Percentiles rank a stretch among this genome's conserved stretches.
phyloP scores from a whole-genome alignment of 1,140 invertebrate species.

The Antheraea pernyi region DNA sequence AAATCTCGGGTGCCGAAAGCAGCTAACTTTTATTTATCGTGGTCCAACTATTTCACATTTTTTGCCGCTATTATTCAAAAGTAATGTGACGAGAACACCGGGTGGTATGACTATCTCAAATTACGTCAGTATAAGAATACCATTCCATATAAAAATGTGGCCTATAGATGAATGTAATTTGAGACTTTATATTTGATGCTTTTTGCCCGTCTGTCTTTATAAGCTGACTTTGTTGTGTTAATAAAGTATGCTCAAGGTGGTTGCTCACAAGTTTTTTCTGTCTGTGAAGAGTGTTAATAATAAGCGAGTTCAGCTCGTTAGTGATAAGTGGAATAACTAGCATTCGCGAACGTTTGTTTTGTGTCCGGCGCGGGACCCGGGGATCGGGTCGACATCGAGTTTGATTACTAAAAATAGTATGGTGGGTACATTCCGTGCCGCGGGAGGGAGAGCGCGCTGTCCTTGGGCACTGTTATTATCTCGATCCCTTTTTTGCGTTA shows the following conservation, averaged over 20 bases:
- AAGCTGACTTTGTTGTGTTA: constrained; percentile 3
- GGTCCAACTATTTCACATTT: constrained; percentile 36
- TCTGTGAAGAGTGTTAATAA: constrained; percentile 10
- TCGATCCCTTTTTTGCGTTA: constrained; percentile 72
- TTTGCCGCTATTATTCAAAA: constrained; percentile 49
- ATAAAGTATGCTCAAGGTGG: constrained; percentile 1
- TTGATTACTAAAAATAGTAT: constrained; percentile 74
- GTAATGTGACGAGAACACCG: constrained; percentile 40
- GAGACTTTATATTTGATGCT: constrained; percentile 10
- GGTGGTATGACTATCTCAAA: constrained; percentile 57
- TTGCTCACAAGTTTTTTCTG: background rate
- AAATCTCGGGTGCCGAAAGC: constrained; percentile 39
- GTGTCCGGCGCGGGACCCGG: constrained; percentile 30
- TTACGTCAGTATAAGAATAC: constrained; percentile 31
- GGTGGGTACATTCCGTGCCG: constrained; percentile 55
- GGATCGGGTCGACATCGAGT: constrained; percentile 50
- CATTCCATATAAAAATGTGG: constrained; percentile 13
- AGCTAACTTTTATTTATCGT: constrained; percentile 53
- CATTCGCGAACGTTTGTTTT: constrained; percentile 50
- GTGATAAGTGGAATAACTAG: constrained; percentile 41
- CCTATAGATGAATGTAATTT: constrained; percentile 23
- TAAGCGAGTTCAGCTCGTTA: constrained; percentile 27
- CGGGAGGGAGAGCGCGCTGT: constrained; percentile 44
- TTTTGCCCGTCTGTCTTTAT: constrained; percentile 9
- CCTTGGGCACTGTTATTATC: constrained; percentile 66